These are phyloP conservation scores for Neria commutata DNA, from an alignment of 2,888 invertebrate genomes.

Conservation along the genomic window DNA sequence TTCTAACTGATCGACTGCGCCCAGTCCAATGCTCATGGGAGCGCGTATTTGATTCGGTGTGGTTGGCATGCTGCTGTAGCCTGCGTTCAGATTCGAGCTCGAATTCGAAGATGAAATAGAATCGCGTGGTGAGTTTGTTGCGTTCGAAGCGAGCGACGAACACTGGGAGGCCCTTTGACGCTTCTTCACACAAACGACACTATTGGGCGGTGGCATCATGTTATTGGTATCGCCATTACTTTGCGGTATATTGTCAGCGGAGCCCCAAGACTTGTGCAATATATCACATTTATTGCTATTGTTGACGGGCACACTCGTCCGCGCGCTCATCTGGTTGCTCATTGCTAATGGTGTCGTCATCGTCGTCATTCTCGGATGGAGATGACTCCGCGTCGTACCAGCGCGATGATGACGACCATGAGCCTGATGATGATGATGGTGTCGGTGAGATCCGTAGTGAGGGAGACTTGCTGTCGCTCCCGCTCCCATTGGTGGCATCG, in stretches of 20 bases:
- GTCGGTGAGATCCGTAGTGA: slow-evolving; percentile 63
- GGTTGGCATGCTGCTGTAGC: slow-evolving; percentile 70
- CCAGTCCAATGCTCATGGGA: slow-evolving; percentile 43
- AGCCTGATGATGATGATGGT: slow-evolving; percentile 59
- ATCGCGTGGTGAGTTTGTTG: slow-evolving; percentile 49
- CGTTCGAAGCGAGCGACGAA: slow-evolving; percentile 48
- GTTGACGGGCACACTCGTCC: slow-evolving; percentile 53
- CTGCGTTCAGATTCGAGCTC: slow-evolving; percentile 51
- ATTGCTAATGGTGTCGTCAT: slow-evolving; percentile 46
- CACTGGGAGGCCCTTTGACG: slow-evolving; percentile 68
- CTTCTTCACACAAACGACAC: slow-evolving; percentile 70
- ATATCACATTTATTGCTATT: slow-evolving; percentile 67
- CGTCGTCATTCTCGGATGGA: slow-evolving; percentile 52
- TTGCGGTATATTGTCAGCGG: slow-evolving; percentile 84
- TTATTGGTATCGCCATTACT: slow-evolving; percentile 40
- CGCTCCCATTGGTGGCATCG: slow-evolving; percentile 55
- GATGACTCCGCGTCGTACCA: slow-evolving; percentile 56
- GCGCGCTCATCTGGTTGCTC: slow-evolving; percentile 44
- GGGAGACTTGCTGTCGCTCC: slow-evolving; percentile 52
- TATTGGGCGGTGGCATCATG: slow-evolving; percentile 79
- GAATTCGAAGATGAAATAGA: slow-evolving; percentile 53
- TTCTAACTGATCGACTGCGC: slow-evolving; percentile 33
- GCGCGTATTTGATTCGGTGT: slow-evolving; percentile 70
- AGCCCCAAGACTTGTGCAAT: slow-evolving; percentile 87
- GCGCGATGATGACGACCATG: slow-evolving; percentile 49